Base-by-base conservation (phyloP, 2,113 vertebrate genomes). In the Anas platyrhynchos region DNA sequence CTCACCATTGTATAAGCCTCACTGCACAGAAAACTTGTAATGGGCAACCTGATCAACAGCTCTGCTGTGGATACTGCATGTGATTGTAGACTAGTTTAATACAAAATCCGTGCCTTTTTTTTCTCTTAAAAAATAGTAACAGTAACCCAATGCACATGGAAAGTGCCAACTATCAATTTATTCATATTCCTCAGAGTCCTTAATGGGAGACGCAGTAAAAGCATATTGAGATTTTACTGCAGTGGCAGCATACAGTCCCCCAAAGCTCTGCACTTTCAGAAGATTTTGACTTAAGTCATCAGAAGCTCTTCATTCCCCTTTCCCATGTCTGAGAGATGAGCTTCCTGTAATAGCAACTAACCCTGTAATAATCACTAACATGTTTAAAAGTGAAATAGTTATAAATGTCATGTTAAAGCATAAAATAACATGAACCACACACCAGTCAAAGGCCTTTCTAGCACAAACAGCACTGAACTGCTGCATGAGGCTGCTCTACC, bases 1-100 rank as follows among this genome's bases (percentile, higher is more conserved):
- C 25, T 78, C 9, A 16, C 11, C 20, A 4, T 4, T 21, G 52
- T 41, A 22, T 55, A 41, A 71, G 29, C 41, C 29, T 27, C n/a
- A 76, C 36, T 27, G 65, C 23, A 13, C 11, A 7, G 34, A 62
- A 12, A 22, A 3, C 5, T 22, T 32, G 7, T 31, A 77, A n/a
- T 9, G 14, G 8, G 2, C 4, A 4, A 76, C 25, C 48, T 2
- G 2, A 44, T 25, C 58, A 79, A 21, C 15, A 56, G 6, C 34
- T 75, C 52, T 34, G 5, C 48, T 65, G 11, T 4, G 58, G 38
- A 26, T 6, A 8, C 5, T 36, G 10, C 0, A 0, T 1, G 2
- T 52, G 29, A 59, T 5, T 43, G 36, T 18, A 48, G n/a, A 38
- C 26, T 52, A 41, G 4, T 13, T 87, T 46, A 67, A 65, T 11